phyloP scores from a whole-genome alignment of 1,140 invertebrate genomes.

The Formica selysi region DNA sequence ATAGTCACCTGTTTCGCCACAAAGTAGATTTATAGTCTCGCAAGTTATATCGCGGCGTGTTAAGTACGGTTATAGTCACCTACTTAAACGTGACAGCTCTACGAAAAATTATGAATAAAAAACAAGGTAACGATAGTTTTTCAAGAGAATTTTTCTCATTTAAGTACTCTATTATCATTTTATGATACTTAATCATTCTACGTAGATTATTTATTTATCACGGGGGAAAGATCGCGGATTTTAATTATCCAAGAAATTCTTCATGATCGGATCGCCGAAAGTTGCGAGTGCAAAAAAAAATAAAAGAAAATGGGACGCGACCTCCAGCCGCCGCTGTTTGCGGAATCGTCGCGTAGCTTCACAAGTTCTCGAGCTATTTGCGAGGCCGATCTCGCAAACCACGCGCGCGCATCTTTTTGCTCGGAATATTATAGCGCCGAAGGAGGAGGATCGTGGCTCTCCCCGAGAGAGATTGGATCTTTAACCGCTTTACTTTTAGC shows the following conservation, averaged over 20 bases:
- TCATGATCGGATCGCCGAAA: background rate
- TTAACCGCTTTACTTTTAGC: constrained; percentile 39
- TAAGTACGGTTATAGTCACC: constrained; percentile 53
- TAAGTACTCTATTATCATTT: background rate
- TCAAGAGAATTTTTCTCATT: constrained; percentile 7
- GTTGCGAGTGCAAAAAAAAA: too few relatives aligned
- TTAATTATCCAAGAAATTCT: background rate
- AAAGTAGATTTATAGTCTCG: constrained; percentile 39
- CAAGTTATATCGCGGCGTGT: constrained; percentile 7
- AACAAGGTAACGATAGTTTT: background rate
- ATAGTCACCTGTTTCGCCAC: constrained; percentile 37
- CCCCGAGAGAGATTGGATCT: constrained; percentile 55
- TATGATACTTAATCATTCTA: background rate
- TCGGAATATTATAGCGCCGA: constrained; percentile 53
- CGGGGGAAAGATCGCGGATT: background rate
- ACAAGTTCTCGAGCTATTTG: constrained; percentile 58
- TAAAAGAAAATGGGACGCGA: background rate
- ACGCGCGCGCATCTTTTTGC: constrained; percentile 47
- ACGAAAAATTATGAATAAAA: background rate
- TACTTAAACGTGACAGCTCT: constrained; percentile 31
- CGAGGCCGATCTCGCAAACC: constrained; percentile 27
- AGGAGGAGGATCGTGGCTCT: constrained; percentile 12
- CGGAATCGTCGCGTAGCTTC: constrained; percentile 17
- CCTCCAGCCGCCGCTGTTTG: background rate
- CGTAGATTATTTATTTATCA: background rate